These are phyloP conservation scores for Doris montereyensis DNA, from an alignment of 2,888 invertebrate species.

Conservation along the genomic window DNA sequence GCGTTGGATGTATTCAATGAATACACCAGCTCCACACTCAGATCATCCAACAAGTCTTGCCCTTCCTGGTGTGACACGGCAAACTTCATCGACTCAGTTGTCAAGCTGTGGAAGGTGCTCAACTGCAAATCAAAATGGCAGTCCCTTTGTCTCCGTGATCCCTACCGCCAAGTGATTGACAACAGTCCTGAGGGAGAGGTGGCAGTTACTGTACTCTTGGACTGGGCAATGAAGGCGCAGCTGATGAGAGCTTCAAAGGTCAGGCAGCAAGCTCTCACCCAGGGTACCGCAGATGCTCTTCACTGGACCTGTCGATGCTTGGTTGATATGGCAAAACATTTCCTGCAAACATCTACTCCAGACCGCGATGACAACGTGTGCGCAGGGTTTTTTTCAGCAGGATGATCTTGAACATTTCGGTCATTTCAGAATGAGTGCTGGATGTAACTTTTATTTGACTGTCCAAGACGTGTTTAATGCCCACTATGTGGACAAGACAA, in stretches of 20 bases:
- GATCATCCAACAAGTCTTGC: too few species aligned
- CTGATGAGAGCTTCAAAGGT: neutral
- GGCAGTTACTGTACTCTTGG: neutral
- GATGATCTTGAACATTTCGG: conserved; percentile 10
- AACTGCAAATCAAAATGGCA: too few species aligned
- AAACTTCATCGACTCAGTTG: too few species aligned
- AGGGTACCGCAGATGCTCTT: neutral
- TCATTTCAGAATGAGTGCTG: neutral
- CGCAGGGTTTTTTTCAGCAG: neutral
- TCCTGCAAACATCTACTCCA: neutral
- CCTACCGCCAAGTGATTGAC: neutral
- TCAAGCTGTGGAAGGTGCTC: too few species aligned
- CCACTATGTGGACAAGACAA: neutral
- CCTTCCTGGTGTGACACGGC: too few species aligned
- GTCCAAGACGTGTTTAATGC: neutral
- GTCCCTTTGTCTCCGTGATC: neutral
- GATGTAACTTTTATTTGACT: neutral
- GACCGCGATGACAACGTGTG: neutral
- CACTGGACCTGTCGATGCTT: conserved; percentile 5
- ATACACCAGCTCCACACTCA: too few species aligned
- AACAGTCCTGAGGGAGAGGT: neutral
- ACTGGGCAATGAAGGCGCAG: neutral
- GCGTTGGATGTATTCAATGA: too few species aligned
- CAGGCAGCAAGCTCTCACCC: neutral
- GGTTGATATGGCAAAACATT: neutral